phyloP scores from a whole-genome alignment of 1,140 invertebrate species.

The Cepaea nemoralis region DNA sequence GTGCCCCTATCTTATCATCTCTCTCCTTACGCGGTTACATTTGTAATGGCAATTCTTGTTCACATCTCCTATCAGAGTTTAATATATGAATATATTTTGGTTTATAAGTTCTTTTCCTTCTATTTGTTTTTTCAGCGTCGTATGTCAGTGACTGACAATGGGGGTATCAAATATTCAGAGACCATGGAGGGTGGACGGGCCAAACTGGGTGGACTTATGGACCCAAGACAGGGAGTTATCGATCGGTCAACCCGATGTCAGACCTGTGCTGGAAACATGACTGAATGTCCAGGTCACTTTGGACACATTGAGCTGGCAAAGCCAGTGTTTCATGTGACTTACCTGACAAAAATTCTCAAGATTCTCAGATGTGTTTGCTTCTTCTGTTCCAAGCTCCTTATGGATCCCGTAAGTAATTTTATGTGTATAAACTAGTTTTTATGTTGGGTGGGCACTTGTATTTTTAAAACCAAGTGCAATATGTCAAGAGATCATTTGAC shows the following conservation, averaged over 20 bases:
- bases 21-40: too few species aligned
- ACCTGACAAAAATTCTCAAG: conserved; percentile 97
- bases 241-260: conserved; percentile 91
- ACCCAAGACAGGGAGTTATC: conserved; percentile 97
- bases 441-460: too few species aligned
- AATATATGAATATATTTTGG: too few species aligned
- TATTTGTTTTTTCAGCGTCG: conserved; percentile 80
- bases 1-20: too few species aligned
- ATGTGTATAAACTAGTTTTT: too few species aligned
- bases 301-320: conserved; percentile 99
- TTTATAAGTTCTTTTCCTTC: too few species aligned
- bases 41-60: too few species aligned
- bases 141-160: conserved; percentile 83
- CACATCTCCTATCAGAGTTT: too few species aligned
- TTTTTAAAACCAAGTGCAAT: too few species aligned
- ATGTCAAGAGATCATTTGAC: too few species aligned
- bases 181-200: conserved; percentile 98
- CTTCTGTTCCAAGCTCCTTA: conserved; percentile 95
- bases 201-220: conserved; percentile 98
- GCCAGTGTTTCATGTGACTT: conserved; percentile 98
- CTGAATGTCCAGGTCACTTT: conserved; percentile 99
- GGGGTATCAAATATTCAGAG: conserved; percentile 95
- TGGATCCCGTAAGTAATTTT: conserved; percentile 84
- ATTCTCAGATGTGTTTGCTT: conserved; percentile 96
- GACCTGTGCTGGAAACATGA: conserved; percentile 97